Conservation (phyloP, 2,113 vertebrate genomes). For the Thryonomys swinderianus region DNA sequence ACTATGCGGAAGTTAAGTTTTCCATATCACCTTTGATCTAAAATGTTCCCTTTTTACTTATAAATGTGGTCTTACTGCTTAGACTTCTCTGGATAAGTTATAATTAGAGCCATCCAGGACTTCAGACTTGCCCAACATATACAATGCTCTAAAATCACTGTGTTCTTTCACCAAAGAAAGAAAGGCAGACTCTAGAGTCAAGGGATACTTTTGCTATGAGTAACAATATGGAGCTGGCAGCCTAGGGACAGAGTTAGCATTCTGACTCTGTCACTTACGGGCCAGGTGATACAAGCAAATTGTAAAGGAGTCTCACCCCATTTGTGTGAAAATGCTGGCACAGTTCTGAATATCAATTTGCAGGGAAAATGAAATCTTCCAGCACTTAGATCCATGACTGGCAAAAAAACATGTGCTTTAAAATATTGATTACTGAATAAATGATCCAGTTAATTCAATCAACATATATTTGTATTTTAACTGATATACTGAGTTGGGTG, state of each 20-base stretch:
- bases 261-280: background rate
- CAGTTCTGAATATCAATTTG: background rate
- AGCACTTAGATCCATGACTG: background rate
- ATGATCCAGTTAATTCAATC: background rate
- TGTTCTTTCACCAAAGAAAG: background rate
- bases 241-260: background rate
- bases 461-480: background rate
- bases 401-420: background rate
- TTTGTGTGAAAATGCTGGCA: background rate
- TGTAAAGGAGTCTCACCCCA: background rate
- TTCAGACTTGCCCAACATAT: background rate
- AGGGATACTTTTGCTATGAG: background rate
- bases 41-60: background rate
- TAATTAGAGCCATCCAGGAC: background rate
- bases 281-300: background rate
- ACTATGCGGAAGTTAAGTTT: background rate
- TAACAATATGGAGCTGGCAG: too few species aligned
- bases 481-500: background rate
- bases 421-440: constrained; percentile 24
- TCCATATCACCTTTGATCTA: background rate
- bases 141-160: background rate
- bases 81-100: constrained; percentile 13
- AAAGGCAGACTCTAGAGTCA: background rate
- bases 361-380: background rate
- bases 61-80: background rate